phyloP scores from a whole-genome alignment of 2,888 invertebrate genomes.

The Ormyrus nitidulus region DNA sequence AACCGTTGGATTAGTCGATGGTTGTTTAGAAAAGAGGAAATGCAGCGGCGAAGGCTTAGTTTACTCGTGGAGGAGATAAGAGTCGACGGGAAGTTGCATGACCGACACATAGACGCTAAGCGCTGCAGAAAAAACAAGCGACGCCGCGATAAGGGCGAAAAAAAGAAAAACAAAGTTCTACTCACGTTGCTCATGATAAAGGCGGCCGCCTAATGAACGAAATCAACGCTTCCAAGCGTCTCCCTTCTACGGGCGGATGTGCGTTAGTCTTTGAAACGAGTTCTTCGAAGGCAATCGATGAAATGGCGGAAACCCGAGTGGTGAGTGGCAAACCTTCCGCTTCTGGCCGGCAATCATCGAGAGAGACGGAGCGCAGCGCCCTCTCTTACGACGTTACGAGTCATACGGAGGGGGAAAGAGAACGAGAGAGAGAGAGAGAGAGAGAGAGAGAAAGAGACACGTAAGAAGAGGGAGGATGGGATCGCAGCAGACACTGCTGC shows the following conservation, averaged over 20 bases:
- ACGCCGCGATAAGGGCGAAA: background rate
- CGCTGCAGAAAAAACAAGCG: background rate
- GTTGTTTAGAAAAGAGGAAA: too few relatives aligned
- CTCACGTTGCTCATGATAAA: conserved; percentile 38
- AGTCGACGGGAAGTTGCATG: background rate
- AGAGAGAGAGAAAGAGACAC: conserved; percentile 1
- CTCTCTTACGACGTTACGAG: too few relatives aligned
- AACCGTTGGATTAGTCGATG: background rate
- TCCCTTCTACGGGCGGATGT: too few relatives aligned
- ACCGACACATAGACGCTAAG: background rate
- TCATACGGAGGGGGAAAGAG: background rate
- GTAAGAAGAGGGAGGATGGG: background rate
- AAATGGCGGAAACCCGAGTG: conserved; percentile 45
- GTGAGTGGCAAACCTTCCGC: too few relatives aligned
- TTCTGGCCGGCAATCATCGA: too few relatives aligned
- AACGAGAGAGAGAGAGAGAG: background rate
- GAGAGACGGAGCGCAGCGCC: too few relatives aligned
- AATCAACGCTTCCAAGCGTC: too few relatives aligned
- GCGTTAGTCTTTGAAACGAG: background rate
- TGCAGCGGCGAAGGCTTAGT: too few relatives aligned
- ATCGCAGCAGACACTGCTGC: too few relatives aligned
- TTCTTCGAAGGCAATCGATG: conserved; percentile 41
- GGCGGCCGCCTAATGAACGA: too few relatives aligned
- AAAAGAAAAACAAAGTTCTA: background rate
- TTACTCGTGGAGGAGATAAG: too few relatives aligned